Conservation (phyloP, 2,888 invertebrate species). For the Copidosoma aretas region DNA sequence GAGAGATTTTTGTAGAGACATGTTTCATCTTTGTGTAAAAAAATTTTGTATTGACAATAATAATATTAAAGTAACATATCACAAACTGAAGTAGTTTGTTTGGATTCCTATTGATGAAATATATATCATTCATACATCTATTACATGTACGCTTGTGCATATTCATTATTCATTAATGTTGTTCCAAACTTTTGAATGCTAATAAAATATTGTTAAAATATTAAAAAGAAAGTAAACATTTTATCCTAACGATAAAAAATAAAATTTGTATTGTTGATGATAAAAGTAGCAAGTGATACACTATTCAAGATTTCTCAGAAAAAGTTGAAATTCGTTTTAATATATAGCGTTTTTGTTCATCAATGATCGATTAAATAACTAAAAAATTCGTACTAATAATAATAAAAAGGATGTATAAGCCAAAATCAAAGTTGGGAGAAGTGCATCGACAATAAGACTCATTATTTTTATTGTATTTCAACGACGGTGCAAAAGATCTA, state of each 20-base stretch:
- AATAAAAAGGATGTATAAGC: constrained; percentile 29
- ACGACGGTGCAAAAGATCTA: constrained; percentile 32
- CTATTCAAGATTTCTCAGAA: too few relatives aligned
- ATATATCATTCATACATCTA: too few relatives aligned
- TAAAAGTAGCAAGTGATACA: too few relatives aligned
- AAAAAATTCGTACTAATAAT: constrained; percentile 23
- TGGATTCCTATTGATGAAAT: too few relatives aligned
- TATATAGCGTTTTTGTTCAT: constrained; percentile 10
- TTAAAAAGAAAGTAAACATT: too few relatives aligned
- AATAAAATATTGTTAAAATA: constrained; percentile 11
- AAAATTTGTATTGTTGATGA: too few relatives aligned
- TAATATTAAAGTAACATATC: too few relatives aligned
- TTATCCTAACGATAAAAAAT: too few relatives aligned
- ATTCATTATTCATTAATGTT: too few relatives aligned
- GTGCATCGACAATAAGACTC: constrained; percentile 33
- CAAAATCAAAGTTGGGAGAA: constrained; percentile 32
- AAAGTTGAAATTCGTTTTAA: too few relatives aligned
- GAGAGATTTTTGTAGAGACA: constrained; percentile 1
- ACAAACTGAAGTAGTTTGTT: too few relatives aligned
- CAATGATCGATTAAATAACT: constrained; percentile 16
- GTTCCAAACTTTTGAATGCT: constrained; percentile 10
- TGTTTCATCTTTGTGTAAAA: constrained; percentile 3
- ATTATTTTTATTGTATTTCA: constrained; percentile 27
- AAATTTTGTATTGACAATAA: background rate
- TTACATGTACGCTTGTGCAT: too few relatives aligned